Evolutionary conservation across 1,140 invertebrate genomes (phyloP), one percentile per base, ranked within the genome.

Genomic region (Solenopsis fugax): DNA sequence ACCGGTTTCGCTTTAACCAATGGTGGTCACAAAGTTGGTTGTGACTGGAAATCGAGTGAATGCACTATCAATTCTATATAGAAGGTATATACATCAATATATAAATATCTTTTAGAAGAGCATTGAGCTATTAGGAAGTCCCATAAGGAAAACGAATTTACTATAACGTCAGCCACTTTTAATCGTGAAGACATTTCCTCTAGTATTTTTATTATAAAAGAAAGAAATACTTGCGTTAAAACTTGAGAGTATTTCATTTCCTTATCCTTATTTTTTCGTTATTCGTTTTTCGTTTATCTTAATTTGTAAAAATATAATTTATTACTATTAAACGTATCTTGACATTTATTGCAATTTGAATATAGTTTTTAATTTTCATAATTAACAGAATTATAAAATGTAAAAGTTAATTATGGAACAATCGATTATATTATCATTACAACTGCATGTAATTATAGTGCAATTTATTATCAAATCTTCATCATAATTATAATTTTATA

Each of bases 401-500:
- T 34, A 18, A 4, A 64, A 37, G 18, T n/a, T 64, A 37, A 76
- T 24, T 45, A 75, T 2, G 9, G 5, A 10, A 12, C 7, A 54
- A 54, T 9, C 5, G 5, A 75, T 56, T 41, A 37, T 50, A 72
- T n/a, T 71, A 18, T 34, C 16, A 73, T 73, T 52, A 48, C 1
- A 24, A 7, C 16, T 69, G 9, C 2, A 41, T 24, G 24, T 64
- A 21, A 21, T 45, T 58, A 58, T 58, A 58, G 1, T 56, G 62
- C 12, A 62, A 62, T 48, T 87, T 69, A 52, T 52, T 41, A 37
- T n/a, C 50, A 67, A 18, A 56, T 56, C 5, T 29, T 12, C 16
- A 12, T 21, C 41, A 41, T 62, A 45, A 45, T 21, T 67, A 34
- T 45, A 16, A 81, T 56, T 64, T 71, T 50, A 62, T 75, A 65